Percentiles rank a stretch among this genome's conserved stretches.
These are phyloP conservation scores for Temnothorax rugatulus DNA, from an alignment of 2,888 invertebrate genomes.

Conservation along the genomic window DNA sequence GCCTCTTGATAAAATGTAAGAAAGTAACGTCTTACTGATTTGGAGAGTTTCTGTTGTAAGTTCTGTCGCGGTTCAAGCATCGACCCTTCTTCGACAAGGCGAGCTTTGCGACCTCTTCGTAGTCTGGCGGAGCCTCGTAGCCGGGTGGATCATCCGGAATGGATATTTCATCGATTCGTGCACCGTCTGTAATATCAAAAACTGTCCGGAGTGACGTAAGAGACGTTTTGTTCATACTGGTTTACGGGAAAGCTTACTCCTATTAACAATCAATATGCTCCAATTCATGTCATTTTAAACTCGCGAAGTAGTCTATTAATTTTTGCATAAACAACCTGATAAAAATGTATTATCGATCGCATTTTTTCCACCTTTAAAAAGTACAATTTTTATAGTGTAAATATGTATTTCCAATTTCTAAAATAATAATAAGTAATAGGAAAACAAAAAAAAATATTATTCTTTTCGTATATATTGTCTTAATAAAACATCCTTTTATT, in stretches of 20 bases:
- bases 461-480: neutral
- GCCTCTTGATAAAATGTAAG: neutral
- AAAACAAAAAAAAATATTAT: neutral
- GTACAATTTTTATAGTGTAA: neutral
- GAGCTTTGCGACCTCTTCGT: constrained; percentile 90
- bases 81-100: constrained; percentile 85
- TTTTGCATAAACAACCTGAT: neutral
- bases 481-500: neutral
- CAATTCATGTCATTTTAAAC: neutral
- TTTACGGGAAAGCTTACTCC: neutral
- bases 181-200: constrained; percentile 85
- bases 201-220: constrained; percentile 74
- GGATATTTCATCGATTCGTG: constrained; percentile 86
- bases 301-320: neutral
- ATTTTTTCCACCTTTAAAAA: neutral
- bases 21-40: constrained; percentile 65
- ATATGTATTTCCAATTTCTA: neutral
- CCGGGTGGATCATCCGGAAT: constrained; percentile 89
- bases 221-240: neutral
- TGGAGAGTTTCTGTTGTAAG: constrained; percentile 74
- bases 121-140: constrained; percentile 91
- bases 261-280: neutral
- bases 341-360: neutral
- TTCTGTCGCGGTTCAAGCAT: constrained; percentile 66
- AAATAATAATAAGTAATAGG: neutral